Conservation (phyloP, 2,888 invertebrate genomes). For the Hyppa rectilinea region DNA sequence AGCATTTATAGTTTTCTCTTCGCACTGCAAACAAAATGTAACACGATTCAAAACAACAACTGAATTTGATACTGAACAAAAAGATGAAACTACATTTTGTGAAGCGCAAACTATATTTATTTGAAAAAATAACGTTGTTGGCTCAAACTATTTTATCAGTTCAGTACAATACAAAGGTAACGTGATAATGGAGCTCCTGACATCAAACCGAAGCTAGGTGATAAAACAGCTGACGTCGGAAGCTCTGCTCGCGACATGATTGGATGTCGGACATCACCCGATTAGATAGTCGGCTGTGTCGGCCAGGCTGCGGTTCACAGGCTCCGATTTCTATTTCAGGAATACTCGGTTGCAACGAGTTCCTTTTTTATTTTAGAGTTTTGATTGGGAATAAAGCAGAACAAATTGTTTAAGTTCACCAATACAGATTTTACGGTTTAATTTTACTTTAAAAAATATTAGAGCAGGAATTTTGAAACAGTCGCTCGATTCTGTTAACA, state of each 20-base stretch:
- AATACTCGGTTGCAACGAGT: neutral
- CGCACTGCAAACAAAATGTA: neutral
- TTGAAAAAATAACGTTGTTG: neutral
- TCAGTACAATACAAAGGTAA: constrained; percentile 4
- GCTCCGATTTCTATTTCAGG: neutral
- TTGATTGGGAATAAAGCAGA: neutral
- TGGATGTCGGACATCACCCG: neutral
- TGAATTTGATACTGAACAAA: neutral
- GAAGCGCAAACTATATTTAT: neutral
- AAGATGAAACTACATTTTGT: neutral
- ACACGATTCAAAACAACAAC: neutral
- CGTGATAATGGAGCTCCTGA: neutral
- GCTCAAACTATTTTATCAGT: neutral
- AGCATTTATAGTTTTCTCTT: neutral
- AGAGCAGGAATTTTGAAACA: no score
- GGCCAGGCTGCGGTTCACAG: neutral
- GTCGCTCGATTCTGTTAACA: no score
- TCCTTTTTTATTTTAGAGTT: neutral
- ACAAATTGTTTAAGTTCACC: neutral
- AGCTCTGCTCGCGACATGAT: constrained; percentile 1
- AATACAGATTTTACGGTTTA: neutral
- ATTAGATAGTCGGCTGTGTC: neutral
- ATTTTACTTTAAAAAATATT: no score
- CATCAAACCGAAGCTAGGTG: constrained; percentile 6
- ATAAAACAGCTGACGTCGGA: neutral